Conservation (phyloP, 2,888 invertebrate species). For the Homarus gammarus region DNA sequence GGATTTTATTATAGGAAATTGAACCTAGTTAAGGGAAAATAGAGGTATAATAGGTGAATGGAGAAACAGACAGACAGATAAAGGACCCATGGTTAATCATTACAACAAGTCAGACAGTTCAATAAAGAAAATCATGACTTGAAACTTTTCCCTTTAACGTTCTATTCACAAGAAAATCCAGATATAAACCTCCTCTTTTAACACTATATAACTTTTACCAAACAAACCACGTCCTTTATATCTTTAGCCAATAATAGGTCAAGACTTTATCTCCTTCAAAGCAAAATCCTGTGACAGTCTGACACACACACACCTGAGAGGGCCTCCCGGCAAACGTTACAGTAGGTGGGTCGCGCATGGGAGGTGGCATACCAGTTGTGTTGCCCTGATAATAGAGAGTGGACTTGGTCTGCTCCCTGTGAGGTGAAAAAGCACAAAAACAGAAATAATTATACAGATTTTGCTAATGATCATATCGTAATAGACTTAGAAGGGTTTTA, state of each 20-base stretch:
- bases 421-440: neutral
- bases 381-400: slow-evolving; percentile 74
- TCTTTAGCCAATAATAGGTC: neutral
- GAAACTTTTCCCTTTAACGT: too few species aligned
- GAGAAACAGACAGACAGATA: too few species aligned
- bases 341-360: slow-evolving; percentile 96
- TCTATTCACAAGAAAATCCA: neutral
- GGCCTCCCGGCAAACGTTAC: slow-evolving; percentile 97
- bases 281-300: too few species aligned
- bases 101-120: too few species aligned
- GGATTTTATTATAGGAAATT: too few species aligned
- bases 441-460: too few species aligned
- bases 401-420: slow-evolving; percentile 75
- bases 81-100: too few species aligned
- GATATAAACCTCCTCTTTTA: neutral
- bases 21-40: too few species aligned
- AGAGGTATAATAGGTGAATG: too few species aligned
- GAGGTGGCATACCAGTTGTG: slow-evolving; percentile 91
- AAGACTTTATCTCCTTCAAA: neutral
- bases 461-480: too few species aligned
- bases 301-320: slow-evolving; percentile 83
- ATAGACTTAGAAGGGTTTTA: too few species aligned
- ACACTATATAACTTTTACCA: neutral
- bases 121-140: too few species aligned
- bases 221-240: neutral